phyloP scores from a whole-genome alignment of 2,888 invertebrate genomes.

The Agrilus cyanescens region DNA sequence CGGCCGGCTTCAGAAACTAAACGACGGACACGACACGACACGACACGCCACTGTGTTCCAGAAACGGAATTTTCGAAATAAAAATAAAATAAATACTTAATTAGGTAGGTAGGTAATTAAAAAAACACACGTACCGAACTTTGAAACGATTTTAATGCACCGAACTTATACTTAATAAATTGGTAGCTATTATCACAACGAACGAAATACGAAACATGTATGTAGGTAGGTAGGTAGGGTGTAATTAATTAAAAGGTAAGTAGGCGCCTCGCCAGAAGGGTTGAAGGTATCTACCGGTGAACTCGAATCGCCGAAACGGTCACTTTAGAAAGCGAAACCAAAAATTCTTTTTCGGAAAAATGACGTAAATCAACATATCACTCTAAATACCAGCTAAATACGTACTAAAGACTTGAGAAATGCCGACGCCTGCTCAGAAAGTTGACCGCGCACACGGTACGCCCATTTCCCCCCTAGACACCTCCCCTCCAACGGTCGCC shows the following conservation, averaged over 20 bases:
- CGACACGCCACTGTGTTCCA: neutral
- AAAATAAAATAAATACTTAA: no score
- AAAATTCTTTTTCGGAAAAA: conserved; percentile 37
- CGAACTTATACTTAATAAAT: conserved; percentile 11
- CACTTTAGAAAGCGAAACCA: conserved; percentile 37
- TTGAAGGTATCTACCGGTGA: conserved; percentile 17
- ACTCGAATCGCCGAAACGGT: conserved; percentile 34
- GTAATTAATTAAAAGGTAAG: conserved; percentile 8
- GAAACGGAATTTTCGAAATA: neutral
- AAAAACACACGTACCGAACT: conserved; percentile 19
- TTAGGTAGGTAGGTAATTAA: no score
- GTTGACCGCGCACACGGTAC: conserved; percentile 35
- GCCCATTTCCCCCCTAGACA: conserved; percentile 32
- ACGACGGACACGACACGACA: neutral
- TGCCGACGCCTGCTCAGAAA: conserved; percentile 34
- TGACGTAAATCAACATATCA: conserved; percentile 40
- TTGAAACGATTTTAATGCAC: conserved; percentile 22
- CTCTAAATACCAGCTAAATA: conserved; percentile 38
- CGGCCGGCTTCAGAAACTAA: neutral
- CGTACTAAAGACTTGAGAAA: conserved; percentile 33
- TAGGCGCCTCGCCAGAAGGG: conserved; percentile 9
- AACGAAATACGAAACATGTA: conserved; percentile 1
- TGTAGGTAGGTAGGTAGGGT: neutral
- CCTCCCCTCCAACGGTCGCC: conserved; percentile 14
- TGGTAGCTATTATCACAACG: conserved; percentile 8